A percentile compares a stretch with the other conserved stretches of the same genome.
Evolutionary conservation across 1,140 invertebrate species (phyloP).

Genomic region (Drosophila yakuba): DNA sequence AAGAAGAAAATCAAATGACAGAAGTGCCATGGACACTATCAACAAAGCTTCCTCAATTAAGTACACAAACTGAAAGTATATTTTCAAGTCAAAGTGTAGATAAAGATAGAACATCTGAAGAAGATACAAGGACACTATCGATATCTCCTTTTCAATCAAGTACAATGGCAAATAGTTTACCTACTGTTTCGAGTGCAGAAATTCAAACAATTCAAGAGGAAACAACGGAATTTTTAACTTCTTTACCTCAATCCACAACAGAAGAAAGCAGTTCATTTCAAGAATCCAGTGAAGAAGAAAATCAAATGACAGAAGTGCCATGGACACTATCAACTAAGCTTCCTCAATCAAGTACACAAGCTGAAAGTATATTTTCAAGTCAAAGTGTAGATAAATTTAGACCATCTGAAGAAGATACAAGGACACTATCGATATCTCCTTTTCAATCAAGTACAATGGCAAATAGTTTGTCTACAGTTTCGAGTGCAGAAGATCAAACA

Average conservation of each 20-base stretch:
- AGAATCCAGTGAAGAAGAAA: background rate
- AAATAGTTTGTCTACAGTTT: too few species aligned
- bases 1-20: too few species aligned
- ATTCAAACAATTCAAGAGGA: too few species aligned
- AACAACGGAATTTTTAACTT: background rate
- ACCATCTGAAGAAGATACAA: too few species aligned
- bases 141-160: background rate
- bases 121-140: too few species aligned
- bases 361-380: background rate
- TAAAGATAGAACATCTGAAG: background rate
- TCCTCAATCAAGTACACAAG: background rate
- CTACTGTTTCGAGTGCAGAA: too few species aligned
- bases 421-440: too few species aligned
- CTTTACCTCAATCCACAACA: background rate
- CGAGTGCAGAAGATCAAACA: too few species aligned
- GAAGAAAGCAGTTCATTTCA: background rate
- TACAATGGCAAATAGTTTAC: background rate
- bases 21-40: too few species aligned
- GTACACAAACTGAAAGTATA: background rate
- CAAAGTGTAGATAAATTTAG: background rate
- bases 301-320: too few species aligned
- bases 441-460: too few species aligned
- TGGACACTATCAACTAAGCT: background rate
- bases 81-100: background rate
- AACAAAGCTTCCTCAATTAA: background rate